A percentile compares a stretch with the other conserved stretches of the same genome.
Conservation (phyloP, 2,113 vertebrate genomes). For the Raphicerus campestris region DNA sequence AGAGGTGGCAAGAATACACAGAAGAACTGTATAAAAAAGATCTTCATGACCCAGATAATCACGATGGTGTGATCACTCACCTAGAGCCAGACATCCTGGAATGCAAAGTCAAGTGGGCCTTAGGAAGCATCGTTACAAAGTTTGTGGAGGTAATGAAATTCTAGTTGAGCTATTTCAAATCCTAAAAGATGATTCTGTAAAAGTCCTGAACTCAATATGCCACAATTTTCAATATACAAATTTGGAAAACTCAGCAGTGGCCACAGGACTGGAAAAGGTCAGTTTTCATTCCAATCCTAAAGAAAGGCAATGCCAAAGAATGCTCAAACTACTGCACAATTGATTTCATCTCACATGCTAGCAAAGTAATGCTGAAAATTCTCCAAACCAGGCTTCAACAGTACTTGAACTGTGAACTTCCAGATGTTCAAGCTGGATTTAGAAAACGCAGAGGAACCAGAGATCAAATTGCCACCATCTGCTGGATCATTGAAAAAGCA, state of each 20-base stretch:
- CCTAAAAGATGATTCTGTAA: not conserved
- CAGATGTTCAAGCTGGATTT: not conserved
- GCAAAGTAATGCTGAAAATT: not conserved
- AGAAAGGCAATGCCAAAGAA: not conserved
- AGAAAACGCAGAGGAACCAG: not conserved
- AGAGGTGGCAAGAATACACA: no score
- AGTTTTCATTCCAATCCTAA: not conserved
- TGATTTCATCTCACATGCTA: not conserved
- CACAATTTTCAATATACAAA: not conserved
- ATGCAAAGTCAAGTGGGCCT: no score
- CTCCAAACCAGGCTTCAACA: not conserved
- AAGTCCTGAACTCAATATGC: not conserved
- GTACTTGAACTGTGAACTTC: not conserved
- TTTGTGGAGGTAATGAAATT: not conserved
- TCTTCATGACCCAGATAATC: no score
- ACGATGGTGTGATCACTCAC: no score
- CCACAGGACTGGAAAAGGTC: not conserved
- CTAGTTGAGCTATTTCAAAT: not conserved
- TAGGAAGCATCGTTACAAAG: not conserved
- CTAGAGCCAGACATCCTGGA: no score
- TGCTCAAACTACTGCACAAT: not conserved
- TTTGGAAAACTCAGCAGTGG: not conserved
- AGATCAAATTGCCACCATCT: not conserved
- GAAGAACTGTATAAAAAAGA: no score
- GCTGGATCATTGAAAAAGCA: not conserved